phyloP scores from a whole-genome alignment of 2,888 invertebrate genomes.

The Melolontha melolontha region DNA sequence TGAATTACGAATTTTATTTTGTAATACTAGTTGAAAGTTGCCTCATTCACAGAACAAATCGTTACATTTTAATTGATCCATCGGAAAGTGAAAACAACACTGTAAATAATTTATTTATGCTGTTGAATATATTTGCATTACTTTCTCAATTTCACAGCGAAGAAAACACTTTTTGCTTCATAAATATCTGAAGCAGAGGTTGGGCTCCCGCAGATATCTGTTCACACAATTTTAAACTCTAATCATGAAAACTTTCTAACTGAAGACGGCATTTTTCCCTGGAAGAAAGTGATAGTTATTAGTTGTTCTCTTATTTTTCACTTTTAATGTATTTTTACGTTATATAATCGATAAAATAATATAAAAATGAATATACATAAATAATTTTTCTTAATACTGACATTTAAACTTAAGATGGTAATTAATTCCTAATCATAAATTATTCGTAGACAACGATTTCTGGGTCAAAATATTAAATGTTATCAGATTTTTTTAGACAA shows the following conservation, averaged over 20 bases:
- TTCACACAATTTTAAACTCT: not conserved
- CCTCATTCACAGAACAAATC: slow-evolving; percentile 6
- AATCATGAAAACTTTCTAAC: slow-evolving; percentile 23
- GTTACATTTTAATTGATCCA: slow-evolving; percentile 33
- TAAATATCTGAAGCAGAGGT: slow-evolving; percentile 1
- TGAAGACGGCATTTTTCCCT: slow-evolving; percentile 3
- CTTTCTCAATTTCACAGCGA: slow-evolving; percentile 38
- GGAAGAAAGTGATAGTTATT: slow-evolving; percentile 28
- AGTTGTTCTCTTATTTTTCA: not conserved
- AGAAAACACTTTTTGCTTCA: slow-evolving; percentile 27
- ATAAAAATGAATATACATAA: not conserved
- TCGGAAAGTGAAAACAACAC: slow-evolving; percentile 37
- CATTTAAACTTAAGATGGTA: no score
- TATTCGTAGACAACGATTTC: not conserved
- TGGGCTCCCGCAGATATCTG: not conserved
- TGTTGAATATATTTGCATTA: slow-evolving; percentile 33
- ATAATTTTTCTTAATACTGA: no score
- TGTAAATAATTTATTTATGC: slow-evolving; percentile 19
- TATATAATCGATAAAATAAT: not conserved
- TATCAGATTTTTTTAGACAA: no score
- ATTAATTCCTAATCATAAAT: not conserved
- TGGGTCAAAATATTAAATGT: no score
- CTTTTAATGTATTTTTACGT: slow-evolving; percentile 4
- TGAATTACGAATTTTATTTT: not conserved
- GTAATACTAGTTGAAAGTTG: not conserved